phyloP scores from a whole-genome alignment of 2,888 invertebrate genomes.

The Agrochola litura region DNA sequence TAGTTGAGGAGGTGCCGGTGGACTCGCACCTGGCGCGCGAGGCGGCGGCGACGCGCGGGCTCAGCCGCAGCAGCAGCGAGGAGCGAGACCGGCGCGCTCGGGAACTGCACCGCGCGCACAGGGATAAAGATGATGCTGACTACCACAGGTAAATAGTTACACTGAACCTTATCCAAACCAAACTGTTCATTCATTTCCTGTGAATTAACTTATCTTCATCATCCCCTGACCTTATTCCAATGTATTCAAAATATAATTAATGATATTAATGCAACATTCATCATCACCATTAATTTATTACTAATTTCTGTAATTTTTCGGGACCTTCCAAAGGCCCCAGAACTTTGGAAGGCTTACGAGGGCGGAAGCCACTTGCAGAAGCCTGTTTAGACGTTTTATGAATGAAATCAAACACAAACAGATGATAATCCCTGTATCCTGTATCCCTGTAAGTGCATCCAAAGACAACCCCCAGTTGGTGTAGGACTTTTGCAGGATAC shows the following conservation, averaged over 20 bases:
- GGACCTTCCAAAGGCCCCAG: background rate
- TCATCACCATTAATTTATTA: background rate
- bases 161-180: background rate
- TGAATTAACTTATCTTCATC: background rate
- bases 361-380: background rate
- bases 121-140: constrained; percentile 57
- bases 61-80: constrained; percentile 77
- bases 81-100: constrained; percentile 73
- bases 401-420: background rate
- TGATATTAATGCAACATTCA: background rate
- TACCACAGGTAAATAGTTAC: constrained; percentile 64
- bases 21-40: constrained; percentile 81
- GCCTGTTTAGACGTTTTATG: background rate
- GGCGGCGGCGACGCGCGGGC: constrained; percentile 59
- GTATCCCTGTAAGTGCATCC: background rate
- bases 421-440: background rate
- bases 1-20: constrained; percentile 89
- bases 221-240: background rate
- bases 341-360: background rate
- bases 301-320: background rate
- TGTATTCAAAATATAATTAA: background rate
- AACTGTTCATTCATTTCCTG: background rate
- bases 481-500: no score
- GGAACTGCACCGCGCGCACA: constrained; percentile 65
- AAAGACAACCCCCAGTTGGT: background rate